phyloP scores from a whole-genome alignment of 2,888 invertebrate genomes.

The Seladonia tumulorum region DNA sequence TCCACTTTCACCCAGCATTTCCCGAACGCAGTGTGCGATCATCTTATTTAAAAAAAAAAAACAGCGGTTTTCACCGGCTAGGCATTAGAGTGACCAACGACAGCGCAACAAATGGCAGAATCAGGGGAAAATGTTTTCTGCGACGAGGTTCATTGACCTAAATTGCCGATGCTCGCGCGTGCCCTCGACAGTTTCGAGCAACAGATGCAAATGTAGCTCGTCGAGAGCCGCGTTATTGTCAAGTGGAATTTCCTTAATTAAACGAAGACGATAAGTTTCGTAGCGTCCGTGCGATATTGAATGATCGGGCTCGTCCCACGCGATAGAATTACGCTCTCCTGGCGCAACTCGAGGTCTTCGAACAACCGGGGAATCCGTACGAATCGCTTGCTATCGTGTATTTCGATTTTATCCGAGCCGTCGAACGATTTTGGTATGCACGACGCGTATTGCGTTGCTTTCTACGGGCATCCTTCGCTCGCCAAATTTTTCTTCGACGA shows the following conservation, averaged over 20 bases:
- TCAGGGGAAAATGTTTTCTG: not conserved
- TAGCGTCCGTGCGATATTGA: constrained; percentile 42
- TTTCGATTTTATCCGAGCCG: constrained; percentile 45
- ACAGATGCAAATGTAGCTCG: constrained; percentile 7
- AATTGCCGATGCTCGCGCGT: not conserved
- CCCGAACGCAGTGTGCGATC: not conserved
- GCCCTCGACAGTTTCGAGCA: not conserved
- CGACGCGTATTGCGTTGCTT: constrained; percentile 34
- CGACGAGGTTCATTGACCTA: constrained; percentile 10
- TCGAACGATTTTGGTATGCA: constrained; percentile 44
- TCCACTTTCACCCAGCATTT: not conserved
- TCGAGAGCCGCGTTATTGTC: constrained; percentile 23
- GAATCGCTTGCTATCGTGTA: constrained; percentile 31
- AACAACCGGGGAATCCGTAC: constrained; percentile 42
- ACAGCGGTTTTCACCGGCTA: not conserved
- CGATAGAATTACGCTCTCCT: constrained; percentile 56
- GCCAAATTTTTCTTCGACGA: constrained; percentile 39
- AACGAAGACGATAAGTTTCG: constrained; percentile 38
- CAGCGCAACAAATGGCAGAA: not conserved
- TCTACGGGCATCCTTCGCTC: constrained; percentile 33
- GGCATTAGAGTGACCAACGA: not conserved
- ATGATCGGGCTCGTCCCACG: constrained; percentile 57
- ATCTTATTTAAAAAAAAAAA: not conserved
- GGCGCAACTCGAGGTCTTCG: constrained; percentile 31
- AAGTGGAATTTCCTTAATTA: constrained; percentile 46